phyloP scores from a whole-genome alignment of 2,113 vertebrate genomes.

The Solea senegalensis region DNA sequence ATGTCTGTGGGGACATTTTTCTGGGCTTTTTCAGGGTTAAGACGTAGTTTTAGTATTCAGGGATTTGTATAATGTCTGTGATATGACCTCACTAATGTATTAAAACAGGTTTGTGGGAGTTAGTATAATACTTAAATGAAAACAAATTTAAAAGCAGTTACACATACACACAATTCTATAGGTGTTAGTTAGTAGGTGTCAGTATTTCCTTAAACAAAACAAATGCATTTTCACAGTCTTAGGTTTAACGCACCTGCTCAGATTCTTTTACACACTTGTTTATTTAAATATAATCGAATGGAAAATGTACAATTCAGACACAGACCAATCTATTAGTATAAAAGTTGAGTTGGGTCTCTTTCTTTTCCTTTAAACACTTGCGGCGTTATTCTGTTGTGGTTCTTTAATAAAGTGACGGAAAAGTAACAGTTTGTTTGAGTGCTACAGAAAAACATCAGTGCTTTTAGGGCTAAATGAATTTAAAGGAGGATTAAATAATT shows the following conservation, averaged over 20 bases:
- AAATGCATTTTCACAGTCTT: no score
- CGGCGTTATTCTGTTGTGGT: conserved; percentile 26
- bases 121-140: no score
- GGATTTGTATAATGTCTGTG: no score
- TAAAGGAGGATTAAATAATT: conserved; percentile 52
- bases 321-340: conserved; percentile 54
- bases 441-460: conserved; percentile 70
- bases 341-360: conserved; percentile 62
- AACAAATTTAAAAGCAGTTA: no score
- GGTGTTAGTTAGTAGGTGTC: no score
- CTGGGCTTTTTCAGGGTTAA: no score
- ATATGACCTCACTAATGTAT: no score
- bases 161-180: no score
- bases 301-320: conserved; percentile 68
- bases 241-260: background rate
- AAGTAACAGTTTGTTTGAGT: conserved; percentile 42
- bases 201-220: no score
- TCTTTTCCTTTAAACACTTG: background rate
- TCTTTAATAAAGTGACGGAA: conserved; percentile 52
- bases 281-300: conserved; percentile 76
- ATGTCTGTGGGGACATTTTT: no score
- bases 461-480: conserved; percentile 49
- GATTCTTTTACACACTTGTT: conserved; percentile 61
- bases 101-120: no score
- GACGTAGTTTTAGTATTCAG: no score